A percentile compares a stretch with the other conserved stretches of the same genome.
These are phyloP conservation scores for Hydrocynus forskahlii DNA, from an alignment of 2,797 vertebrate species.

Conservation along the genomic window DNA sequence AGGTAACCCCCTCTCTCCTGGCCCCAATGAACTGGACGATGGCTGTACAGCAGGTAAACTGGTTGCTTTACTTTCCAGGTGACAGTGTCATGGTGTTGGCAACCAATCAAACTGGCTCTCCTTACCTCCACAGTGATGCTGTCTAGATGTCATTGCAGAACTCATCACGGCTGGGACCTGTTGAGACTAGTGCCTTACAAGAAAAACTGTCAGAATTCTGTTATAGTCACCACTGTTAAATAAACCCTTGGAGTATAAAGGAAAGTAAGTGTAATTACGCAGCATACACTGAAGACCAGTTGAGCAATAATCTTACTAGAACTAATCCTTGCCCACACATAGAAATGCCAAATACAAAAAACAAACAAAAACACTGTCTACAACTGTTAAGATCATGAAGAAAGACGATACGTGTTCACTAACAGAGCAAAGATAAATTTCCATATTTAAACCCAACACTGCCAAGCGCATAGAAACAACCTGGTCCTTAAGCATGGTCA, in stretches of 20 bases:
- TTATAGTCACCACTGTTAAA: background rate
- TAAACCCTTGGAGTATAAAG: background rate
- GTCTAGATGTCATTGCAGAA: background rate
- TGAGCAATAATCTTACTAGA: background rate
- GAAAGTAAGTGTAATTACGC: background rate
- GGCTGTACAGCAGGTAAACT: background rate
- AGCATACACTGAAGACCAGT: background rate
- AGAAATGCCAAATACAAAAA: background rate
- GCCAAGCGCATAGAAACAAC: no score
- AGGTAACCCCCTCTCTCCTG: no score
- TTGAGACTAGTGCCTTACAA: background rate
- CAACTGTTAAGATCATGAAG: background rate
- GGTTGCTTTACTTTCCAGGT: background rate
- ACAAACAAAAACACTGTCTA: background rate
- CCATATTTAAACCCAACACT: no score
- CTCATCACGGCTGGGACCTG: constrained; percentile 6
- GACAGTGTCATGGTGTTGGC: constrained; percentile 9
- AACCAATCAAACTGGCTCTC: background rate
- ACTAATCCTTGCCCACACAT: background rate
- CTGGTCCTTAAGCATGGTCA: no score
- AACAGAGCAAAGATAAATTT: no score
- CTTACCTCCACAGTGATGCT: background rate
- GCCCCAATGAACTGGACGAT: background rate
- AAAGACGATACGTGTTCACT: background rate
- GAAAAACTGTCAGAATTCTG: background rate